Evolutionary conservation across 1,140 invertebrate genomes (phyloP).

Genomic region (Caenorhabditis tropicalis): DNA sequence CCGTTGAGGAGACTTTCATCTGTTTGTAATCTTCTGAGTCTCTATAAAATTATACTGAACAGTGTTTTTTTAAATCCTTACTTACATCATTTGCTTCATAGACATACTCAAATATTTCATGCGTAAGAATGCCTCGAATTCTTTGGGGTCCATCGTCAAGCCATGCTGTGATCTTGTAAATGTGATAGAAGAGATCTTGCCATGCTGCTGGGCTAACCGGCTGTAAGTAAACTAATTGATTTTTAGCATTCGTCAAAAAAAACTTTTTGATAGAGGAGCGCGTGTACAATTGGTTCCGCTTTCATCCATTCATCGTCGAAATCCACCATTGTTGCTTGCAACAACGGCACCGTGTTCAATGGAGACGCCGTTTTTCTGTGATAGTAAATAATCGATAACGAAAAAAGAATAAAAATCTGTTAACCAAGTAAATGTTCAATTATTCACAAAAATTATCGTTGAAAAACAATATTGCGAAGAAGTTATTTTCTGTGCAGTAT

Average conservation of each 20-base stretch:
- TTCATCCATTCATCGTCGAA: constrained; percentile 12
- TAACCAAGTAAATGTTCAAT: too few relatives aligned
- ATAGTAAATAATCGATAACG: too few relatives aligned
- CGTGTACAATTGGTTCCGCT: constrained; percentile 18
- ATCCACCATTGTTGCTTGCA: too few relatives aligned
- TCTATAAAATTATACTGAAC: constrained; percentile 19
- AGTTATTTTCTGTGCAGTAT: too few relatives aligned
- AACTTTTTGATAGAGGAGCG: constrained; percentile 21
- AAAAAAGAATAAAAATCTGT: too few relatives aligned
- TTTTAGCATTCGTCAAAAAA: too few relatives aligned
- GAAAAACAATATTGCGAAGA: too few relatives aligned
- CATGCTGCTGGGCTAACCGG: constrained; percentile 47
- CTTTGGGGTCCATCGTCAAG: constrained; percentile 36
- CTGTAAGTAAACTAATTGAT: neutral
- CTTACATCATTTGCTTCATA: constrained; percentile 41
- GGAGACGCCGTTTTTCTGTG: too few relatives aligned
- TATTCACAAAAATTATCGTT: too few relatives aligned
- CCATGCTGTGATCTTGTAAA: constrained; percentile 56
- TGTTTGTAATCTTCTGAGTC: constrained; percentile 5
- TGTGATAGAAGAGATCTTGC: constrained; percentile 55
- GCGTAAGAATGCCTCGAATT: constrained; percentile 31
- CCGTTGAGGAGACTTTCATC: constrained; percentile 41
- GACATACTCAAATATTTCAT: constrained; percentile 49
- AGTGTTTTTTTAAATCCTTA: neutral
- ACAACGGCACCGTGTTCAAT: too few relatives aligned